Percentiles rank a stretch among this genome's conserved stretches.
Conservation (phyloP, 2,797 vertebrate species). For the Schizopygopsis malacanthus region DNA sequence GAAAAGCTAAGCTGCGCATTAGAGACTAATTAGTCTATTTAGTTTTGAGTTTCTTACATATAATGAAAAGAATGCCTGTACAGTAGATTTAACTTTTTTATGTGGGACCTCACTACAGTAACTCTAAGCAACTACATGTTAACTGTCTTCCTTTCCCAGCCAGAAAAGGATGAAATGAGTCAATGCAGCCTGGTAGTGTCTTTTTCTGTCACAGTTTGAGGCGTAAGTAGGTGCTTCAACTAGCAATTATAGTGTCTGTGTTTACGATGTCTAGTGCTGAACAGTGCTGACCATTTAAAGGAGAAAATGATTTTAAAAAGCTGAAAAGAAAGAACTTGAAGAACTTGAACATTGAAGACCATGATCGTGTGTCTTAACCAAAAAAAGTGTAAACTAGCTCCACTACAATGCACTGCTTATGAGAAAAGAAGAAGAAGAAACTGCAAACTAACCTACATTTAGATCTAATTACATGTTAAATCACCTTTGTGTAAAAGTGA, state of each 20-base stretch:
- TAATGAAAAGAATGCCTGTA: constrained; percentile 17
- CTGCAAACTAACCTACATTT: neutral
- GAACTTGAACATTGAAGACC: neutral
- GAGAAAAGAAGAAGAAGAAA: neutral
- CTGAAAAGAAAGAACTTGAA: neutral
- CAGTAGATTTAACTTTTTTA: neutral
- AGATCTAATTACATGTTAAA: neutral
- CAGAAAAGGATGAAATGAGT: neutral
- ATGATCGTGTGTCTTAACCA: neutral
- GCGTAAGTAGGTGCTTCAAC: neutral
- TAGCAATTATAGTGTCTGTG: constrained; percentile 9
- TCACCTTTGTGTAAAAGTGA: no score
- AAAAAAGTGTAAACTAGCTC: neutral
- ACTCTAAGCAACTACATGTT: neutral
- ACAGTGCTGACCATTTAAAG: neutral
- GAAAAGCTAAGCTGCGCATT: constrained; percentile 46
- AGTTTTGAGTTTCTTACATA: constrained; percentile 8
- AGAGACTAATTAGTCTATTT: constrained; percentile 35
- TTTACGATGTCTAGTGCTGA: neutral
- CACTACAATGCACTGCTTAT: neutral
- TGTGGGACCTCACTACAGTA: neutral
- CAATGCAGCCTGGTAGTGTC: neutral
- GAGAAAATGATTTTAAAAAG: neutral
- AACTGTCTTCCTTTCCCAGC: neutral
- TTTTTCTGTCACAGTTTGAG: neutral